Percentiles rank a stretch among this genome's conserved stretches.
Conservation (phyloP, 2,888 invertebrate genomes). For the Drosophila colorata region DNA sequence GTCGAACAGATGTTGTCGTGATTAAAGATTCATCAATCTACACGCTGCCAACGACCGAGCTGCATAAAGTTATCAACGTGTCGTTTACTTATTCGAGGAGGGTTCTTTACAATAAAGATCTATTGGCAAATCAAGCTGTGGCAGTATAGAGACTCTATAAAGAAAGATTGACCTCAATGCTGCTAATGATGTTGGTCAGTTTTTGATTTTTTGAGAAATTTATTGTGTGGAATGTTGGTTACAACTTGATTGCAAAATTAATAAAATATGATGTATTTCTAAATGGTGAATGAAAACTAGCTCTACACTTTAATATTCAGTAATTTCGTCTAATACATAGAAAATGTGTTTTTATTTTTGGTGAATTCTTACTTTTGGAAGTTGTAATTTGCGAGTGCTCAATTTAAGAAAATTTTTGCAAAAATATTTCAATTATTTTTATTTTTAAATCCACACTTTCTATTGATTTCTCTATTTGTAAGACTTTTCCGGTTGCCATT, state of each 20-base stretch:
- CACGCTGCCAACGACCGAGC: conserved; percentile 2
- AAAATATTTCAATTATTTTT: too few relatives aligned
- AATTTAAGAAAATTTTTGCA: too few relatives aligned
- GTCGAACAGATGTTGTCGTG: conserved; percentile 45
- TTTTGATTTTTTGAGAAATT: not conserved
- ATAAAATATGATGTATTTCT: not conserved
- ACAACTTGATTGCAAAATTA: not conserved
- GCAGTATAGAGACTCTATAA: conserved; percentile 1
- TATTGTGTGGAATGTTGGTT: not conserved
- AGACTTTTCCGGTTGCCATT: too few relatives aligned
- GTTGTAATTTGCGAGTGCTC: too few relatives aligned
- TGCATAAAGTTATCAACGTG: conserved; percentile 41
- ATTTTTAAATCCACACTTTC: too few relatives aligned
- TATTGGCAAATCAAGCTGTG: conserved; percentile 14
- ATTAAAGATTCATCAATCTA: conserved; percentile 45
- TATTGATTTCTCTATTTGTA: too few relatives aligned
- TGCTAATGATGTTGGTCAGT: conserved; percentile 24
- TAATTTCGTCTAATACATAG: too few relatives aligned
- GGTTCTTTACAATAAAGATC: conserved; percentile 6
- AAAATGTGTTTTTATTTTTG: too few relatives aligned
- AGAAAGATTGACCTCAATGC: conserved; percentile 46
- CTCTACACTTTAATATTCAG: too few relatives aligned
- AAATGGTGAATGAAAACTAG: not conserved
- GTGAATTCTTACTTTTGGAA: too few relatives aligned
- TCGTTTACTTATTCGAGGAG: conserved; percentile 4